Evolutionary conservation across 2,113 vertebrate genomes (phyloP), one percentile per base, ranked within the genome.

Genomic region (Lontra canadensis): DNA sequence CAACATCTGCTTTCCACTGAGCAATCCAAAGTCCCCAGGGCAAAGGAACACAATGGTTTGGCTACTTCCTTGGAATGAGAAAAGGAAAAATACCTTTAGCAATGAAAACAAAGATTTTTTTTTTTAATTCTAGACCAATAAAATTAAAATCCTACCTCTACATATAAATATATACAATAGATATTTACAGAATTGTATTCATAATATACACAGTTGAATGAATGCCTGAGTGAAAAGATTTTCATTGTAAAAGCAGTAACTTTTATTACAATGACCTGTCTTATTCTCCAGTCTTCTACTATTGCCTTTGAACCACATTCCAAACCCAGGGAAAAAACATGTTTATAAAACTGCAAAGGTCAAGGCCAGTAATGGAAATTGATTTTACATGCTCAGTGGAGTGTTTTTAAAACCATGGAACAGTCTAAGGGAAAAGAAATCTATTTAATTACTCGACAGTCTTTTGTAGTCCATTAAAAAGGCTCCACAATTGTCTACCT

Each of bases 351-450:
- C 92, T 92, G 67, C 83, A 94, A 96, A 97, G 94, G 94, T 97
- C 96, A 97, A 97, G 90, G 76, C 83, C 96, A 96, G 96, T 98
- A 98, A 98, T 98, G 97, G 95, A 96, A 97, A 98, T 98, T 98
- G 98, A 98, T 98, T 98, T 98, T 96, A 95, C 92, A 92, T 94
- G 80, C 96, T 96, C 95, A 94, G 84, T 47, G 67, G 80, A 96
- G 63, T 98, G 96, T 97, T 97, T 97, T 96, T 97, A 94, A 97
- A 95, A 86, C 84, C 85, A 78, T 95, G 92, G 87, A 85, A 95
- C 34, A 81, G 90, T 96, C 94, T 93, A 85, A 98, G 76, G 87
- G 88, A 96, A 98, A 97, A 97, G 92, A 97, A 97, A 97, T 95
- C 95, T 97, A 96, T 96, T 96, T 98, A 98, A 98, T 98, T 98